These are phyloP conservation scores for Abrostola tripartita DNA, from an alignment of 2,888 invertebrate genomes.

Conservation along the genomic window DNA sequence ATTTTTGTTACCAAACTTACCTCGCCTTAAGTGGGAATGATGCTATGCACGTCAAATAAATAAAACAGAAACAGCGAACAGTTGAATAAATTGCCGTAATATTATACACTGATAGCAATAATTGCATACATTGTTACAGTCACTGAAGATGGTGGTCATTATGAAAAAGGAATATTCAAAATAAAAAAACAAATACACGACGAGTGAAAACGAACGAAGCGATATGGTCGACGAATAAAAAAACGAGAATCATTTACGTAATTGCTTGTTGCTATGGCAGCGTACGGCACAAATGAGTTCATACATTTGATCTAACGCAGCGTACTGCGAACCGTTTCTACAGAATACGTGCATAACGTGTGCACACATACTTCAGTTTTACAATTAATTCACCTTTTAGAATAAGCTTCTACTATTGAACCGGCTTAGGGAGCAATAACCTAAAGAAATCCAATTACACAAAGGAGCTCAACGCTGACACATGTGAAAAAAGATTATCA, in stretches of 20 bases:
- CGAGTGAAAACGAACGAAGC: slow-evolving; percentile 57
- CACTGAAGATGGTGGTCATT: slow-evolving; percentile 54
- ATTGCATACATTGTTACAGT: slow-evolving; percentile 61
- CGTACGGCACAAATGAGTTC: slow-evolving; percentile 53
- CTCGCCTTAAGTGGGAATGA: slow-evolving; percentile 15
- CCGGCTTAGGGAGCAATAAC: slow-evolving; percentile 66
- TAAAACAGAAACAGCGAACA: slow-evolving; percentile 44
- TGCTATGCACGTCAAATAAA: slow-evolving; percentile 31
- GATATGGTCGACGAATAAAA: slow-evolving; percentile 57
- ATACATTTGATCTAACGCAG: slow-evolving; percentile 56
- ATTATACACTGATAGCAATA: slow-evolving; percentile 52
- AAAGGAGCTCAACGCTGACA: slow-evolving; percentile 68
- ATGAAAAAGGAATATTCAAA: slow-evolving; percentile 42
- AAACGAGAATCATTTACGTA: slow-evolving; percentile 60
- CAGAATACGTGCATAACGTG: slow-evolving; percentile 48
- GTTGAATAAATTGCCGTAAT: slow-evolving; percentile 48
- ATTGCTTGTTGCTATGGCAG: slow-evolving; percentile 67
- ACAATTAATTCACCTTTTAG: slow-evolving; percentile 45
- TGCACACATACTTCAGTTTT: slow-evolving; percentile 30
- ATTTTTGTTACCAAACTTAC: slow-evolving; percentile 45
- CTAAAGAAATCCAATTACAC: slow-evolving; percentile 76
- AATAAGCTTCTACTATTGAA: slow-evolving; percentile 51
- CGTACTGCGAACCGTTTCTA: slow-evolving; percentile 50
- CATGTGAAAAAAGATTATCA: slow-evolving; percentile 69
- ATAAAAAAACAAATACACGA: slow-evolving; percentile 45